Conservation (phyloP, 2,797 vertebrate genomes). For the Anolis apletophallus region DNA sequence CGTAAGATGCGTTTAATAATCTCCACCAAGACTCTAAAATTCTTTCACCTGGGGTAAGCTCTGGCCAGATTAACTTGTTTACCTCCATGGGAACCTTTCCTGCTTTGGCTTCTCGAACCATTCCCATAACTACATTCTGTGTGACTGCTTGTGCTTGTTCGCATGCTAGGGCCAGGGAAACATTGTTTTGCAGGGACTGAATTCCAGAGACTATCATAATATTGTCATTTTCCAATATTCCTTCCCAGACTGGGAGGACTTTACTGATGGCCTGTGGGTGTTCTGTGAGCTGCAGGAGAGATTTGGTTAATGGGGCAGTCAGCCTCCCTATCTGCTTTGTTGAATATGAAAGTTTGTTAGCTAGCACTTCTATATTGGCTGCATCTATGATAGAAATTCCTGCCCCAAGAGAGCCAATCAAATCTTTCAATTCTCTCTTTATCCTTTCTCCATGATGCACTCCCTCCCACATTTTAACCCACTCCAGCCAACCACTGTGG, state of each 20-base stretch:
- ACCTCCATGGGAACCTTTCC: conserved; percentile 38
- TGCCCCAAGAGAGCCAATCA: conserved; percentile 23
- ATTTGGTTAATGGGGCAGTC: conserved; percentile 25
- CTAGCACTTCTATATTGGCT: conserved; percentile 38
- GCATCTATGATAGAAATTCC: conserved; percentile 32
- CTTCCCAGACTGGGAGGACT: conserved; percentile 35
- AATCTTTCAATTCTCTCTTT: conserved; percentile 31
- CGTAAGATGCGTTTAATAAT: conserved; percentile 30
- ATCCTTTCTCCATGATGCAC: conserved; percentile 1
- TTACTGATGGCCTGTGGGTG: conserved; percentile 36
- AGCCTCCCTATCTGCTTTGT: conserved; percentile 33
- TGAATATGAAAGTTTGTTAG: conserved; percentile 43
- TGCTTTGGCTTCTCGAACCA: conserved; percentile 36
- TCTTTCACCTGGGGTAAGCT: conserved; percentile 28
- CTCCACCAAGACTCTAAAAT: conserved; percentile 36
- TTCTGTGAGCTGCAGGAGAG: conserved; percentile 28
- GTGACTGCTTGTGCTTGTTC: conserved; percentile 29
- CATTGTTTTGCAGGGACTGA: conserved; percentile 32
- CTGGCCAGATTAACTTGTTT: conserved; percentile 27
- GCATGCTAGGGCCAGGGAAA: conserved; percentile 35
- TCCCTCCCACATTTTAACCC: conserved; percentile 38
- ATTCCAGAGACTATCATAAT: conserved; percentile 32
- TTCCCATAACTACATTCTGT: conserved; percentile 34
- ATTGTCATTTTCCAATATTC: conserved; percentile 25
- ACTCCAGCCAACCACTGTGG: conserved; percentile 32